Percentiles rank a stretch among this genome's conserved stretches.
These are phyloP conservation scores for Ceratina japonica DNA, from an alignment of 1,140 invertebrate genomes.

Conservation along the genomic window DNA sequence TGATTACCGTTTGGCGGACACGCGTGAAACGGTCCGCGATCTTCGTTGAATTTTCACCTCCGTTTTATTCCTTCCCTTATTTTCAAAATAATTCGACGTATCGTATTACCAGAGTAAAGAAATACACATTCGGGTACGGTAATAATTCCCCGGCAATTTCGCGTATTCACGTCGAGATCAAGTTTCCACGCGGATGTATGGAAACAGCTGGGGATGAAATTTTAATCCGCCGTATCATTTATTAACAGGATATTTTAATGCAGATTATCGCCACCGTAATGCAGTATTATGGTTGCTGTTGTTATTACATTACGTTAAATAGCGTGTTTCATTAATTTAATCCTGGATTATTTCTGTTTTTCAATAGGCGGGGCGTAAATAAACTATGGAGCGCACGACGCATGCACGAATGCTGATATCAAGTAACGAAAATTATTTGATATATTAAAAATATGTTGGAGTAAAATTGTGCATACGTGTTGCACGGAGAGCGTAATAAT, in stretches of 20 bases:
- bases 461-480: background rate
- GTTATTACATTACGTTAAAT: slow-evolving; percentile 29
- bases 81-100: too few species aligned
- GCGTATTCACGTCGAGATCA: background rate
- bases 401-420: too few species aligned
- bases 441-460: slow-evolving; percentile 8
- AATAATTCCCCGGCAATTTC: background rate
- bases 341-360: slow-evolving; percentile 17
- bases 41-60: too few species aligned
- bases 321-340: slow-evolving; percentile 14
- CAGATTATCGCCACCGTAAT: slow-evolving; percentile 5
- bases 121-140: background rate
- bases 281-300: background rate
- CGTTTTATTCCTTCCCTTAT: background rate
- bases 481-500: background rate
- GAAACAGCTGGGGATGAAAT: slow-evolving; percentile 12
- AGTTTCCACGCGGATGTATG: slow-evolving; percentile 5
- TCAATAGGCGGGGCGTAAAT: background rate
- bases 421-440: background rate
- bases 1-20: background rate
- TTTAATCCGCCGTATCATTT: slow-evolving; percentile 32
- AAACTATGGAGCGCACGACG: background rate
- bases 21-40: background rate
- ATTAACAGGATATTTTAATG: slow-evolving; percentile 40
- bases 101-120: too few species aligned